phyloP scores from a whole-genome alignment of 2,888 invertebrate species.

The Ectemnius lituratus region DNA sequence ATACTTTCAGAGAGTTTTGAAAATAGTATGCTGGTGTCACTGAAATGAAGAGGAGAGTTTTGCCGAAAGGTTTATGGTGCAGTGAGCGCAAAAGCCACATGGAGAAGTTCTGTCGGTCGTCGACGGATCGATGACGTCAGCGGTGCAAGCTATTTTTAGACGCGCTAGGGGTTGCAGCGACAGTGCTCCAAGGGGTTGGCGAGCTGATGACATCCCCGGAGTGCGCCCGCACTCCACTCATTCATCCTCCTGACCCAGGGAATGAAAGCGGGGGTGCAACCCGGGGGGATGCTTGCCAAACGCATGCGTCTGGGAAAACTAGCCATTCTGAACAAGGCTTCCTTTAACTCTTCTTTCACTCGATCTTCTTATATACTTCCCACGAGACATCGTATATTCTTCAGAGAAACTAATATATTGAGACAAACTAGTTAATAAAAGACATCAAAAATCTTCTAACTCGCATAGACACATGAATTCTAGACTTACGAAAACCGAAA shows the following conservation, averaged over 20 bases:
- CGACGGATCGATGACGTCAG: slow-evolving; percentile 69
- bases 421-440: no score
- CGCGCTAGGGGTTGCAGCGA: slow-evolving; percentile 30
- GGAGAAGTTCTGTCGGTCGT: slow-evolving; percentile 55
- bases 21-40: no score
- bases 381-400: no score
- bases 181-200: slow-evolving; percentile 22
- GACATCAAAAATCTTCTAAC: no score
- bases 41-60: no score
- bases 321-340: background rate
- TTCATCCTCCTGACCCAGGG: slow-evolving; percentile 62
- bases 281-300: slow-evolving; percentile 1
- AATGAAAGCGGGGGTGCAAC: slow-evolving; percentile 28
- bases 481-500: no score
- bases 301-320: slow-evolving; percentile 20
- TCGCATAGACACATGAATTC: no score
- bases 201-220: slow-evolving; percentile 58
- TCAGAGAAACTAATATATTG: no score
- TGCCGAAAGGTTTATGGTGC: no score
- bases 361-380: no score
- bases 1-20: no score
- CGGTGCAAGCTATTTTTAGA: slow-evolving; percentile 66
- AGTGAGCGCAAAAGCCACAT: slow-evolving; percentile 13
- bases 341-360: no score
- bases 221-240: slow-evolving; percentile 57